These are phyloP conservation scores for Limnodromus scolopaceus DNA, from an alignment of 2,797 vertebrate genomes.

Conservation along the genomic window DNA sequence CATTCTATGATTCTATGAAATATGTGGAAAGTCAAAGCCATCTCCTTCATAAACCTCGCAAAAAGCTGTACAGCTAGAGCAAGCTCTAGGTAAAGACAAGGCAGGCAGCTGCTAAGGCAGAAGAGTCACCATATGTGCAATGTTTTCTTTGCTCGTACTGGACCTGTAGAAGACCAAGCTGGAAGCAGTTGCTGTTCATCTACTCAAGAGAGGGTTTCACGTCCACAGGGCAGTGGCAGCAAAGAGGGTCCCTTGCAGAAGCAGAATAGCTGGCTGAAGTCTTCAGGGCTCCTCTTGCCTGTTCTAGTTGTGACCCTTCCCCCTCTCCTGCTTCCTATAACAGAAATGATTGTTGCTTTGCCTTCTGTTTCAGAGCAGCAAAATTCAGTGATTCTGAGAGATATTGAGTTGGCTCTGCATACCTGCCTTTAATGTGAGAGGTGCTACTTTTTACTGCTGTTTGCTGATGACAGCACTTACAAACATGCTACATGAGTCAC, in stretches of 20 bases:
- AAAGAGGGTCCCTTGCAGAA: background rate
- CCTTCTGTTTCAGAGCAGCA: background rate
- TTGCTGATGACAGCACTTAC: background rate
- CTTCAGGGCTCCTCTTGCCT: background rate
- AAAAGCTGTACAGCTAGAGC: background rate
- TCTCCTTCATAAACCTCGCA: background rate
- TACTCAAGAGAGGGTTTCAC: background rate
- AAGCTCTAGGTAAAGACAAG: background rate
- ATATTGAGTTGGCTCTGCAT: background rate
- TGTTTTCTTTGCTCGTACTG: background rate
- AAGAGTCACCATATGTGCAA: background rate
- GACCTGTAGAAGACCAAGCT: background rate
- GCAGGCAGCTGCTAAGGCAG: background rate
- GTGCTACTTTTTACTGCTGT: background rate
- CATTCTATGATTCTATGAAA: background rate
- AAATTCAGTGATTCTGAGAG: background rate
- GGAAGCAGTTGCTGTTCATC: background rate
- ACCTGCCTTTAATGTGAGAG: background rate
- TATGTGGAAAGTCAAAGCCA: background rate
- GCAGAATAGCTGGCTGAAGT: background rate
- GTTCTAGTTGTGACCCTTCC: background rate
- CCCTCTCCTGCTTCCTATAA: background rate
- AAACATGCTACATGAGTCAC: background rate
- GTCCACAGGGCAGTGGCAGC: background rate
- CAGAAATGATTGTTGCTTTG: background rate